A percentile compares a stretch with the other conserved stretches of the same genome.
phyloP scores from a whole-genome alignment of 2,888 invertebrate genomes.

The Thymelicus sylvestris region DNA sequence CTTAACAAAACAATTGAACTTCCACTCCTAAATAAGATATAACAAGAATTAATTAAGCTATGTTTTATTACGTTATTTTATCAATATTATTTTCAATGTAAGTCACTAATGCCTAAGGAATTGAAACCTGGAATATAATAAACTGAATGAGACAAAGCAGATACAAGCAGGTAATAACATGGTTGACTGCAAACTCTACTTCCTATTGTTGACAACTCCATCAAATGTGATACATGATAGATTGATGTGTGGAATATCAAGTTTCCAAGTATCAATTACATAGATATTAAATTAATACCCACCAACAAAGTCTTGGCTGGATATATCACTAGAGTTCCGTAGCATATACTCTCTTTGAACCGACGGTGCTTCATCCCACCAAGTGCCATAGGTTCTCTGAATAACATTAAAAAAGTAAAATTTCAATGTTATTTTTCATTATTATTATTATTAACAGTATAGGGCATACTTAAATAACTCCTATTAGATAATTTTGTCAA shows the following conservation, averaged over 20 bases:
- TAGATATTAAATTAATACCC: conserved; percentile 48
- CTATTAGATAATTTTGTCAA: no score
- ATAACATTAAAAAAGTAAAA: conserved; percentile 20
- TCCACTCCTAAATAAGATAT: no score
- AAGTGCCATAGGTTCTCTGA: conserved; percentile 93
- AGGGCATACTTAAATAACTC: no score
- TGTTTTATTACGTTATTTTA: no score
- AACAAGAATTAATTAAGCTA: no score
- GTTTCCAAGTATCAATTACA: conserved; percentile 27
- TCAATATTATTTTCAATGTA: no score
- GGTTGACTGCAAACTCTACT: conserved; percentile 25
- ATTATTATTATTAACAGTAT: no score
- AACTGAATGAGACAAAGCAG: not conserved
- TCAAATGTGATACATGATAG: conserved; percentile 9
- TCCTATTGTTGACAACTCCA: conserved; percentile 19
- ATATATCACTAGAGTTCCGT: conserved; percentile 87
- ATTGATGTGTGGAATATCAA: conserved; percentile 12
- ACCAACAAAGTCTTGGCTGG: conserved; percentile 93
- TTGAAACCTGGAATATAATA: not conserved
- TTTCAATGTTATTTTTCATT: no score
- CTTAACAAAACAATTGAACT: no score
- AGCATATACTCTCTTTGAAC: conserved; percentile 88
- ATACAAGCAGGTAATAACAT: conserved; percentile 10
- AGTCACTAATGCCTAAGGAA: no score
- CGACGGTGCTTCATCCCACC: conserved; percentile 93